Evolutionary conservation across 2,797 vertebrate genomes (phyloP).

Genomic region (Lagorchestes hirsutus): DNA sequence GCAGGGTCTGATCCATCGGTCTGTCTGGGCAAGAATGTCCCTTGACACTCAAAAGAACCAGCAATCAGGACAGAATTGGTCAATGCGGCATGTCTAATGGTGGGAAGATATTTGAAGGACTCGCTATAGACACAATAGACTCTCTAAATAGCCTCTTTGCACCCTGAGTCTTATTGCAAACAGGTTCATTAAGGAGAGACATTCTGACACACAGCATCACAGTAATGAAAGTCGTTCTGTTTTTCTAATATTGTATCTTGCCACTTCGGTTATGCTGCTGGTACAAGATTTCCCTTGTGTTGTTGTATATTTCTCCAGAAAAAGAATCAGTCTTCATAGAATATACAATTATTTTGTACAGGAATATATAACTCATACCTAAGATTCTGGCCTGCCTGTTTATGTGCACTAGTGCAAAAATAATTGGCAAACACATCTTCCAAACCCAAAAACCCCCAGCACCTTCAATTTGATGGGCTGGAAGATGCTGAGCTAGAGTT

Average conservation of each 20-base stretch:
- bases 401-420: conserved; percentile 88
- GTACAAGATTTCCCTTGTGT: conserved; percentile 91
- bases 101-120: conserved; percentile 91
- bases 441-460: conserved; percentile 82
- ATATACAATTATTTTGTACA: conserved; percentile 91
- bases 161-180: conserved; percentile 92
- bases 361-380: conserved; percentile 89
- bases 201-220: conserved; percentile 91
- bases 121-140: conserved; percentile 90
- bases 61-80: conserved; percentile 92
- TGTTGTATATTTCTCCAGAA: conserved; percentile 90
- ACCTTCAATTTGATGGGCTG: conserved; percentile 84
- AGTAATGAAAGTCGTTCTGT: conserved; percentile 91
- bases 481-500: conserved; percentile 79
- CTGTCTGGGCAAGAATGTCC: conserved; percentile 90
- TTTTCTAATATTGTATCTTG: conserved; percentile 91
- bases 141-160: conserved; percentile 92
- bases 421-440: conserved; percentile 88
- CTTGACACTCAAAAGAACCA: conserved; percentile 88
- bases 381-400: conserved; percentile 86
- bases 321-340: conserved; percentile 91
- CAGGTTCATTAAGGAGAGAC: conserved; percentile 92
- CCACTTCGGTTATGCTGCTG: conserved; percentile 90
- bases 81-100: conserved; percentile 92
- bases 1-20: conserved; percentile 90